These are phyloP conservation scores for Electrona antarctica DNA, from an alignment of 2,113 vertebrate genomes.

Conservation along the genomic window DNA sequence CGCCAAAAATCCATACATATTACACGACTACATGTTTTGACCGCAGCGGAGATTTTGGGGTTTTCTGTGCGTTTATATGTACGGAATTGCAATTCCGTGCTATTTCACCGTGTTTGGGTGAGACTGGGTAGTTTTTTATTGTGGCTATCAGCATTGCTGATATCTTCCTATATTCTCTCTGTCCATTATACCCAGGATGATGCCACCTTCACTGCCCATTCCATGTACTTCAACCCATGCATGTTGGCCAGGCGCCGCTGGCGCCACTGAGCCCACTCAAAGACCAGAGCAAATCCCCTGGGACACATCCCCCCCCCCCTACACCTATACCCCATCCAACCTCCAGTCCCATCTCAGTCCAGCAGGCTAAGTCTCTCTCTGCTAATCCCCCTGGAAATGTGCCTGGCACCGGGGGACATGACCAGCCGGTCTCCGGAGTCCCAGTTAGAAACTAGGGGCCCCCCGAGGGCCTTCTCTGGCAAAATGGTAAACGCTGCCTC, in stretches of 20 bases:
- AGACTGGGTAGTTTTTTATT: too few species aligned
- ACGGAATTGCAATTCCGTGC: too few species aligned
- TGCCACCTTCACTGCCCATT: conserved; percentile 9
- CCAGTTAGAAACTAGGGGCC: conserved; percentile 42
- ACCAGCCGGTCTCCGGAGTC: conserved; percentile 26
- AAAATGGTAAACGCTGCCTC: conserved; percentile 25
- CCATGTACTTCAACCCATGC: conserved; percentile 15
- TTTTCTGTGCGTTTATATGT: conserved; percentile 6
- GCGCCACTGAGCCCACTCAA: conserved; percentile 29
- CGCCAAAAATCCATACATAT: too few species aligned
- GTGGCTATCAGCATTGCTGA: too few species aligned
- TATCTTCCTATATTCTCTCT: not conserved
- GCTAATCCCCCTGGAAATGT: conserved; percentile 58
- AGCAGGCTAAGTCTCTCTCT: conserved; percentile 29
- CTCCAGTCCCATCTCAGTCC: conserved; percentile 16
- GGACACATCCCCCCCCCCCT: conserved; percentile 25
- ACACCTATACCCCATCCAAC: not conserved
- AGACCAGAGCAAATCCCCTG: conserved; percentile 31
- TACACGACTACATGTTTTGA: too few species aligned
- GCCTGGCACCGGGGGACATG: conserved; percentile 25
- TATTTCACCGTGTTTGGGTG: too few species aligned
- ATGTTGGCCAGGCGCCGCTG: conserved; percentile 11
- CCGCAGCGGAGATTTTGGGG: too few species aligned
- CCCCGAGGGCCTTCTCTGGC: conserved; percentile 36
- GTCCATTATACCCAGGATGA: conserved; percentile 15